Conservation (phyloP, 2,888 invertebrate genomes). For the Cetonia aurata region DNA sequence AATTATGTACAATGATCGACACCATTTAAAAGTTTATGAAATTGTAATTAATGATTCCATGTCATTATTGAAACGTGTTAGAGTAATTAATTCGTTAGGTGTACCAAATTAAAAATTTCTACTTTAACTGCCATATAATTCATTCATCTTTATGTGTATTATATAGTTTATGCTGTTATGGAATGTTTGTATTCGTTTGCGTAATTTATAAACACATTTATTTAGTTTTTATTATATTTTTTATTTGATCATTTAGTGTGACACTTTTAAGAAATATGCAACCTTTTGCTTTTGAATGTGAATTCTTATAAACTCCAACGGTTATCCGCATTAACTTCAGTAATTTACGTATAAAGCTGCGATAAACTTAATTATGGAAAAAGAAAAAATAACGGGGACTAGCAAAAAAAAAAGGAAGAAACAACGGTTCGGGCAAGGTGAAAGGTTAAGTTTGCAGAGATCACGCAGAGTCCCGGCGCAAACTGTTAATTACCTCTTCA, state of each 20-base stretch:
- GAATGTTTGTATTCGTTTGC: too few species aligned
- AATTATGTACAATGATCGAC: too few species aligned
- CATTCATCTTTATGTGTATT: too few species aligned
- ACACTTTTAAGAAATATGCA: not conserved
- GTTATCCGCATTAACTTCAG: conserved; percentile 22
- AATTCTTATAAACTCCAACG: conserved; percentile 33
- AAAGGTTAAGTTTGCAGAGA: conserved; percentile 50
- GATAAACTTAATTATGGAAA: conserved; percentile 41
- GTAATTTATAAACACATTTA: not conserved
- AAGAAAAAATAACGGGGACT: conserved; percentile 30
- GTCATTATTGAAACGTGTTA: too few species aligned
- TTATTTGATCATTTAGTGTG: not conserved
- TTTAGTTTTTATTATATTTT: not conserved
- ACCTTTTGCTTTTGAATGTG: not conserved
- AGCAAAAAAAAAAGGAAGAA: conserved; percentile 33
- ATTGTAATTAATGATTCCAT: too few species aligned
- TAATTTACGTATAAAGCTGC: conserved; percentile 39
- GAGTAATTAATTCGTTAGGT: too few species aligned
- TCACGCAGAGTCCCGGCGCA: conserved; percentile 48
- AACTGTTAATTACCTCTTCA: conserved; percentile 50
- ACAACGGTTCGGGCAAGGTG: conserved; percentile 44
- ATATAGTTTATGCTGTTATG: too few species aligned
- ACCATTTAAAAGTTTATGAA: too few species aligned
- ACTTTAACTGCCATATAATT: too few species aligned
- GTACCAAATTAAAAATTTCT: too few species aligned